These are phyloP conservation scores for Calameuta idolon DNA, from an alignment of 2,888 invertebrate species.

Conservation along the genomic window DNA sequence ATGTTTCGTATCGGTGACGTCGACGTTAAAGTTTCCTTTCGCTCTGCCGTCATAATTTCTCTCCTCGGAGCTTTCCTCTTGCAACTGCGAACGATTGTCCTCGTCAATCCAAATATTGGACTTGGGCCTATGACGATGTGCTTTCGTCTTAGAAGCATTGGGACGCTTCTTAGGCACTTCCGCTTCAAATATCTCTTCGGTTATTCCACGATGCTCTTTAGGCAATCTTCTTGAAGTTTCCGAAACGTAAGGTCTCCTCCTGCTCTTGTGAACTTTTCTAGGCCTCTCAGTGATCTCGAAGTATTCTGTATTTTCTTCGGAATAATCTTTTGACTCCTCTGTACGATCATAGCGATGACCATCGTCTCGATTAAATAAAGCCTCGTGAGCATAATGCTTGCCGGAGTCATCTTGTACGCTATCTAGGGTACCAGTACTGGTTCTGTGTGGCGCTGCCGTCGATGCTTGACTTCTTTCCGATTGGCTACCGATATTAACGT, in stretches of 20 bases:
- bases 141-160: constrained; percentile 40
- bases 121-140: constrained; percentile 42
- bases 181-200: constrained; percentile 34
- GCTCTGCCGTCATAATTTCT: constrained; percentile 24
- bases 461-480: constrained; percentile 17
- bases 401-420: not conserved
- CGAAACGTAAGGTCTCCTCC: constrained; percentile 43
- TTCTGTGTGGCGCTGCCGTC: not conserved
- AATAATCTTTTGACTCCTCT: constrained; percentile 45
- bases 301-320: constrained; percentile 54
- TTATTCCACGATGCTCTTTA: constrained; percentile 55
- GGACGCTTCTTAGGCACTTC: constrained; percentile 32
- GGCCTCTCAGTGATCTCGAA: constrained; percentile 53
- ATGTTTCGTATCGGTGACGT: constrained; percentile 27
- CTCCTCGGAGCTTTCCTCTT: constrained; percentile 42
- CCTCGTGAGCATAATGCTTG: constrained; percentile 20
- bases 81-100: constrained; percentile 37
- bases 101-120: constrained; percentile 42
- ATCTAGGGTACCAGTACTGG: not conserved
- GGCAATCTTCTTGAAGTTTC: constrained; percentile 48
- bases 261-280: constrained; percentile 46
- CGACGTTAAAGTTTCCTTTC: not conserved
- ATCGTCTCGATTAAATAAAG: constrained; percentile 31
- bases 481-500: constrained; percentile 37
- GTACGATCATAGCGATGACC: constrained; percentile 47